Evolutionary conservation across 1,140 invertebrate species (phyloP).

Genomic region (Phthorimaea operculella): DNA sequence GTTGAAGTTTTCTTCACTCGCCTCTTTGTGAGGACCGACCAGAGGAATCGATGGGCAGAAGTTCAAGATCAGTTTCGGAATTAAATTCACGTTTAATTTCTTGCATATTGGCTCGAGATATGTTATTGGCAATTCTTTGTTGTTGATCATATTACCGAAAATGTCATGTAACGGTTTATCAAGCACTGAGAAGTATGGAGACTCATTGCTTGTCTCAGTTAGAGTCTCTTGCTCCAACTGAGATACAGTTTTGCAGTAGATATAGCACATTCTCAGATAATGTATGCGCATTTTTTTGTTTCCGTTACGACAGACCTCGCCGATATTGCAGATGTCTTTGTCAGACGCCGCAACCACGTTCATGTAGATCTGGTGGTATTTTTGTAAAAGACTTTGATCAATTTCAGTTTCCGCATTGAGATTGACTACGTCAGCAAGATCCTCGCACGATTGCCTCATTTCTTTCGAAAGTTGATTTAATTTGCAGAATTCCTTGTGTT

Average conservation of each 20-base stretch:
- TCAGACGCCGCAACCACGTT: slow-evolving; percentile 57
- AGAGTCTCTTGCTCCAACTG: slow-evolving; percentile 44
- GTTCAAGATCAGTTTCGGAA: slow-evolving; percentile 63
- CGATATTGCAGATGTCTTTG: slow-evolving; percentile 59
- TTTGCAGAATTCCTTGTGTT: slow-evolving; percentile 62
- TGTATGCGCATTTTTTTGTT: slow-evolving; percentile 48
- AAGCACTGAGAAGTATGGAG: slow-evolving; percentile 50
- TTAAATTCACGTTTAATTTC: slow-evolving; percentile 60
- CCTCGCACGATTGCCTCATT: slow-evolving; percentile 48
- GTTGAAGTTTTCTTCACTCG: slow-evolving; percentile 51
- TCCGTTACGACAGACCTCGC: slow-evolving; percentile 40
- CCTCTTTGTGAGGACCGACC: slow-evolving; percentile 34
- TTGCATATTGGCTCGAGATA: slow-evolving; percentile 61
- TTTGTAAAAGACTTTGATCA: slow-evolving; percentile 48
- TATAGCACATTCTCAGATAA: slow-evolving; percentile 61
- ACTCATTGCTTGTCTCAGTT: slow-evolving; percentile 21
- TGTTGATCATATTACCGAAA: slow-evolving; percentile 61
- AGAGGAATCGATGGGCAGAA: slow-evolving; percentile 60
- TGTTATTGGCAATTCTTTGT: slow-evolving; percentile 52
- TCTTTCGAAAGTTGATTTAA: slow-evolving; percentile 58
- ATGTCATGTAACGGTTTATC: slow-evolving; percentile 57
- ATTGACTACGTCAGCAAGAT: slow-evolving; percentile 41
- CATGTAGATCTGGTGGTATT: slow-evolving; percentile 62
- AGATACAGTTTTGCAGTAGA: slow-evolving; percentile 57
- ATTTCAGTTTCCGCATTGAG: slow-evolving; percentile 24